Base-by-base conservation (phyloP, 2,113 vertebrate genomes). In the Podarcis cretensis region DNA sequence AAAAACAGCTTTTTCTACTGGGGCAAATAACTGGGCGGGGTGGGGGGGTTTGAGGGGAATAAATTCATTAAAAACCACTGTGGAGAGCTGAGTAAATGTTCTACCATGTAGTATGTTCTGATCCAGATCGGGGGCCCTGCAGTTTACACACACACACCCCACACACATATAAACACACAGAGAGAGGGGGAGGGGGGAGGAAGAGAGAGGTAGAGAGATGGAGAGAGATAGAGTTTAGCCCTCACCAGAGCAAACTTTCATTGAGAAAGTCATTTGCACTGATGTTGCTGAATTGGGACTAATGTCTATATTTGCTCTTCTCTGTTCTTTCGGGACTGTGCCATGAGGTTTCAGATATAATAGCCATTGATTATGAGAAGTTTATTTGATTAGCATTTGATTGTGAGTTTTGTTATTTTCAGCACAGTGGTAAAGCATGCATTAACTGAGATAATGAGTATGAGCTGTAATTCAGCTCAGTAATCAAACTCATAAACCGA, bases 381-480 rank as follows among this genome's bases (percentile, higher is more conserved):
- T 83, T 83, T 87, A 83, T 87, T 83, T 90, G 1, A 87, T 91
- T 88, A 91, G 13, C 20, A 14, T 81, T 88, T 91, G 87, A 78
- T 85, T 92, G 14, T n/a, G 87, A 0, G 2, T 71, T 90, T 88
- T 92, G 90, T 88, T 93, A 89, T 94, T 96, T 95, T 91, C 88
- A 94, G 88, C 92, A 77, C 91, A 92, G 93, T 81, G 68, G 90
- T 92, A 85, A 82, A 93, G 81, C n/a, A 21, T 91, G 69, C 48
- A 85, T 83, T 94, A 94, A 93, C 90, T 92, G 87, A 87, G 68
- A 23, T 94, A 93, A 95, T 94, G 91, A 96, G 87, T 69, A 82
- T 88, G 81, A 92, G 88, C 91, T 93, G 80, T 94, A 95, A 95
- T 96, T 96, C 96, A 91, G 89, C 94, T 93, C 91, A 86, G 93